Evolutionary conservation across 2,113 vertebrate genomes (phyloP).

Genomic region (Centropus unirufus): DNA sequence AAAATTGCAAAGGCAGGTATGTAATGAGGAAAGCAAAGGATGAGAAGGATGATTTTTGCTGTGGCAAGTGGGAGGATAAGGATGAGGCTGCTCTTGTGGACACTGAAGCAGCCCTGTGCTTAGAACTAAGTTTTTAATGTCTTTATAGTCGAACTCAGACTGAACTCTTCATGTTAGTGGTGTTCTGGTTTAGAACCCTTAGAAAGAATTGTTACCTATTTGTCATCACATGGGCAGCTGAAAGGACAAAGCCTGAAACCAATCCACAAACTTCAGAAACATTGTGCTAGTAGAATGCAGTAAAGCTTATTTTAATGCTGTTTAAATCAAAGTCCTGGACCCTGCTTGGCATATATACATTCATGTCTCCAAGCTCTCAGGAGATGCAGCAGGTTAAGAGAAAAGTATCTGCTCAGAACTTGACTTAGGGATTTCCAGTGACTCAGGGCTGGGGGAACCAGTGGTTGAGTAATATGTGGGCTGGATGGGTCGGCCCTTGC

Average conservation of each 20-base stretch:
- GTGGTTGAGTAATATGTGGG: not conserved
- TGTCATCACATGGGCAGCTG: not conserved
- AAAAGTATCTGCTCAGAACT: not conserved
- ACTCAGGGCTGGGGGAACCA: not conserved
- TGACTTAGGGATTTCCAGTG: not conserved
- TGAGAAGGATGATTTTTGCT: not conserved
- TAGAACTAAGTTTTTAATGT: not conserved
- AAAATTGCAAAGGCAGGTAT: not conserved
- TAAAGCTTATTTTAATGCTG: not conserved
- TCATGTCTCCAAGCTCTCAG: not conserved
- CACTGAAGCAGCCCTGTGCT: not conserved
- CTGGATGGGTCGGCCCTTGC: not conserved
- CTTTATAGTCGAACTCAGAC: not conserved
- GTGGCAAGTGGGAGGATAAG: not conserved
- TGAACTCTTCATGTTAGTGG: not conserved
- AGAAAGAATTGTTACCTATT: not conserved
- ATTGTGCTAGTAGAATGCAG: not conserved
- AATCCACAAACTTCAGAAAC: not conserved
- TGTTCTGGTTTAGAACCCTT: not conserved
- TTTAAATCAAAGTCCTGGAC: not conserved
- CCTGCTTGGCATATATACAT: rapidly evolving
- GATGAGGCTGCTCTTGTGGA: not conserved
- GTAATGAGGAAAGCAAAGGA: not conserved
- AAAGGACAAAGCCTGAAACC: not conserved
- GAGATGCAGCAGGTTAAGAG: not conserved